Conservation (phyloP, 2,888 invertebrate species). For the Mimumesa dahlbomi region DNA sequence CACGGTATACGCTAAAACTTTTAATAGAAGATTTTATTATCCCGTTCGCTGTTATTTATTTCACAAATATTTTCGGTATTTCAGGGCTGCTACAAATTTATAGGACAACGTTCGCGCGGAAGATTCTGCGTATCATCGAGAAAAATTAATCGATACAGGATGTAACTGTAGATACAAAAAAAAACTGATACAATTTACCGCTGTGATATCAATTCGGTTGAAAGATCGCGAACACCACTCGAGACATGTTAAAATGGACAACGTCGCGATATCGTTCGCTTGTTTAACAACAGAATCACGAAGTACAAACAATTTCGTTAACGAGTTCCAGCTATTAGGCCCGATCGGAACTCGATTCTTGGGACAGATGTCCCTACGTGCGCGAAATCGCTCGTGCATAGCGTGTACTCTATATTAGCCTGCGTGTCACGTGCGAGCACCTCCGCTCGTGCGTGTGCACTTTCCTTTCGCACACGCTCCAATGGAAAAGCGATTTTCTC, state of each 20-base stretch:
- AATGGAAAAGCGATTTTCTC: constrained; percentile 46
- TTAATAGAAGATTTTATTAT: background rate
- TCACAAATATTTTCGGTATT: background rate
- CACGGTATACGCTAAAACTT: background rate
- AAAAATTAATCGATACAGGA: too few relatives aligned
- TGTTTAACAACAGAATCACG: constrained; percentile 56
- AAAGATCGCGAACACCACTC: too few relatives aligned
- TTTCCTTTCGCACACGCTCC: constrained; percentile 42
- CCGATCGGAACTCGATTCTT: constrained; percentile 60
- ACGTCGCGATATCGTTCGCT: background rate
- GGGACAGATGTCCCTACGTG: constrained; percentile 51
- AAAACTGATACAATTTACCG: too few relatives aligned
- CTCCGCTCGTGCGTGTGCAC: constrained; percentile 69
- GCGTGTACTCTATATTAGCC: constrained; percentile 56
- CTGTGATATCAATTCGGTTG: too few relatives aligned
- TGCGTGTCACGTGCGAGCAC: constrained; percentile 69
- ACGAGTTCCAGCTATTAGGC: constrained; percentile 62
- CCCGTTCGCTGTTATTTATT: background rate
- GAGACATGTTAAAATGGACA: constrained; percentile 1
- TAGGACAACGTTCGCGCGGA: too few relatives aligned
- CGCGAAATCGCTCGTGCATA: constrained; percentile 49
- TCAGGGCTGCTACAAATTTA: too few relatives aligned
- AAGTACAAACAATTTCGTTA: constrained; percentile 65
- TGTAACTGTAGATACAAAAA: too few relatives aligned
- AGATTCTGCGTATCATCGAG: too few relatives aligned